These are phyloP conservation scores for Cantharis lateralis DNA, from an alignment of 2,888 invertebrate species.

Conservation along the genomic window DNA sequence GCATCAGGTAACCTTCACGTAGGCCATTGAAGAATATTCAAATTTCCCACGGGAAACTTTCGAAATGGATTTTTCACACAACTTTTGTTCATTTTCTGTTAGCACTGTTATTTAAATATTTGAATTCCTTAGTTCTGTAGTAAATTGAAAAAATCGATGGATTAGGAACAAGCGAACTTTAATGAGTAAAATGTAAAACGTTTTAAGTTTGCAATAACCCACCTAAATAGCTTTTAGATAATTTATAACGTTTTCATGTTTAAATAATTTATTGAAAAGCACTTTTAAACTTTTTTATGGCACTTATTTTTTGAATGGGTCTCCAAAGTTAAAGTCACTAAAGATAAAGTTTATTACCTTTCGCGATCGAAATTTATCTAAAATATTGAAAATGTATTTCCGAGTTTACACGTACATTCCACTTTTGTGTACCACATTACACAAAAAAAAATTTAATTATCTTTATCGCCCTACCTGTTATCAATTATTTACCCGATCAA, in stretches of 20 bases:
- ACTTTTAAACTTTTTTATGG: conserved; percentile 52
- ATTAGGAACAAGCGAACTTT: conserved; percentile 15
- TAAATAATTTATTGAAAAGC: conserved; percentile 54
- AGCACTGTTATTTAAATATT: conserved; percentile 15
- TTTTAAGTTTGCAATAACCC: conserved; percentile 38
- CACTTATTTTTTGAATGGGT: conserved; percentile 47
- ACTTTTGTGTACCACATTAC: not conserved
- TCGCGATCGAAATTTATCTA: conserved; percentile 41
- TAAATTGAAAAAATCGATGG: conserved; percentile 6
- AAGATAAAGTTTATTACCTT: conserved; percentile 49
- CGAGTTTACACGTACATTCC: not conserved
- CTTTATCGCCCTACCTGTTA: not conserved
- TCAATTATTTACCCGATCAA: not conserved
- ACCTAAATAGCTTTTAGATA: conserved; percentile 41
- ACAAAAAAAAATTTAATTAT: not conserved
- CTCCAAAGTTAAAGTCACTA: conserved; percentile 46
- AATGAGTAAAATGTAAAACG: conserved; percentile 40
- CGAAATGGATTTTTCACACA: conserved; percentile 50
- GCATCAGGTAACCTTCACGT: conserved; percentile 49
- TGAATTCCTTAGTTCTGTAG: conserved; percentile 1
- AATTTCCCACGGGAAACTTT: conserved; percentile 51
- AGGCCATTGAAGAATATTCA: conserved; percentile 51
- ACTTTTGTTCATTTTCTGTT: conserved; percentile 39
- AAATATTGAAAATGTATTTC: conserved; percentile 42
- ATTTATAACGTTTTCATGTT: conserved; percentile 51